Evolutionary conservation across 2,113 vertebrate species (phyloP).

Genomic region (Lynx canadensis): DNA sequence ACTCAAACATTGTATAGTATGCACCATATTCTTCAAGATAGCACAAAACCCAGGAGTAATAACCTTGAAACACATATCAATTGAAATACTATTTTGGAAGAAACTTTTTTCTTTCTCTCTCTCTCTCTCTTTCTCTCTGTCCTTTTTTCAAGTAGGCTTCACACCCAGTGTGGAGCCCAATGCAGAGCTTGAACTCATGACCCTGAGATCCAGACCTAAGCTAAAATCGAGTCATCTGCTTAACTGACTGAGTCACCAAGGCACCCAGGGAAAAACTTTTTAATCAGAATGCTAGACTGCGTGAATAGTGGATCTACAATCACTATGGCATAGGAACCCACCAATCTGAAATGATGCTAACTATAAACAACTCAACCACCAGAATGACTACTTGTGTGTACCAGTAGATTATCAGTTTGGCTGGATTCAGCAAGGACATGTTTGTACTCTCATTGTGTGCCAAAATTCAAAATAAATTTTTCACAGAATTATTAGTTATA

Average conservation of each 20-base stretch:
- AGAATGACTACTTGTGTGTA: rapidly evolving
- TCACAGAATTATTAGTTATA: background rate
- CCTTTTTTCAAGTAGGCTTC: no score
- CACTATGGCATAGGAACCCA: background rate
- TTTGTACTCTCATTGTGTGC: rapidly evolving
- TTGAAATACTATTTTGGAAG: background rate
- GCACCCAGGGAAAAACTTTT: background rate
- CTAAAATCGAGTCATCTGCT: no score
- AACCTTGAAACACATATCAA: background rate
- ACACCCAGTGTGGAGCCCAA: no score
- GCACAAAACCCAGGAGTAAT: background rate
- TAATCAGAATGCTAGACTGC: background rate
- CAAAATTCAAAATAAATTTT: background rate
- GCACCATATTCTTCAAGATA: background rate
- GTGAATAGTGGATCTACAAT: background rate
- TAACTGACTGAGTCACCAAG: no score
- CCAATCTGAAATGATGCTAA: background rate
- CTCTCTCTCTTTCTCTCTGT: no score
- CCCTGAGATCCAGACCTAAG: no score
- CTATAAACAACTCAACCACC: background rate
- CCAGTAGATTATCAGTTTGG: background rate
- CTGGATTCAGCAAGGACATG: background rate
- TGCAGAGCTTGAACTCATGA: no score
- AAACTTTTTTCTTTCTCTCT: background rate
- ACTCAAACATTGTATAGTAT: background rate